These are phyloP conservation scores for Sturnira hondurensis DNA, from an alignment of 2,113 vertebrate species.

Conservation along the genomic window DNA sequence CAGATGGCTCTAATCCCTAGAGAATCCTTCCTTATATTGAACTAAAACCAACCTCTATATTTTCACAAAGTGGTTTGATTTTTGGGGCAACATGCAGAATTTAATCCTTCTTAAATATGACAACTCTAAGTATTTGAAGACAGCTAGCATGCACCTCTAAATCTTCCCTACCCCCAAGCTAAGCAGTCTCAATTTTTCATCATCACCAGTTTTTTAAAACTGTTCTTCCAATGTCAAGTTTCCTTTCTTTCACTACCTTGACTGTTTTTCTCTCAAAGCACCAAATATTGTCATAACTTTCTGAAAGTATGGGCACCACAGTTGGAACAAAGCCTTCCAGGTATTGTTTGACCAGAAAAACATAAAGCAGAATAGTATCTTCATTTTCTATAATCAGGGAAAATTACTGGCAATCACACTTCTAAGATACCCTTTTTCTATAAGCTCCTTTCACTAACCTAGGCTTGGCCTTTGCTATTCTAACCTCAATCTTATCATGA, in stretches of 20 bases:
- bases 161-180: not conserved
- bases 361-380: not conserved
- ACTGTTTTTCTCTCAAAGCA: not conserved
- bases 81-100: not conserved
- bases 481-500: not conserved
- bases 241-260: not conserved
- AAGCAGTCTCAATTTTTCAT: not conserved
- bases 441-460: not conserved
- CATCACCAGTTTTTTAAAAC: not conserved
- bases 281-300: not conserved
- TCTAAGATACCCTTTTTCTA: not conserved
- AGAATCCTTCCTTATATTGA: not conserved
- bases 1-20: not conserved
- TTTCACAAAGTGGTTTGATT: not conserved
- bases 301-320: not conserved
- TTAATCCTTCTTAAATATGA: not conserved
- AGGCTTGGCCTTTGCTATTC: not conserved
- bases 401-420: constrained; percentile 35
- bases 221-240: not conserved
- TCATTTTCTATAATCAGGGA: constrained; percentile 47
- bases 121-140: not conserved
- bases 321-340: constrained; percentile 14
- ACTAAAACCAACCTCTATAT: not conserved
- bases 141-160: not conserved
- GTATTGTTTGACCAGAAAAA: constrained; percentile 20